Evolutionary conservation across 2,113 vertebrate genomes (phyloP), one percentile per base, ranked within the genome.

Genomic region (Corythornis vintsioides): DNA sequence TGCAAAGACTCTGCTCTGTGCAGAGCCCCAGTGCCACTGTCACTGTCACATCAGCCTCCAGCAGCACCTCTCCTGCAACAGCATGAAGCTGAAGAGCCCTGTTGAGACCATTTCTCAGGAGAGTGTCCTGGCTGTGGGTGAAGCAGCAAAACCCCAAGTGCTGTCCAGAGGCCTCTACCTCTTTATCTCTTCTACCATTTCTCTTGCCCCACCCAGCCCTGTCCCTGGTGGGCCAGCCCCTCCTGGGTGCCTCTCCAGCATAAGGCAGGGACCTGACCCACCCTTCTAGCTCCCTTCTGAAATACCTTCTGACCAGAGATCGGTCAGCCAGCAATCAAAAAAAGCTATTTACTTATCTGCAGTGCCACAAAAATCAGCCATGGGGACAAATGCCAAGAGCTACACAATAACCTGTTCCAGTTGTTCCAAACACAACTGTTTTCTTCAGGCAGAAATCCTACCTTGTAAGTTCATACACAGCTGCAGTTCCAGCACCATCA

Each of bases 111-210:
- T 9, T n/a, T 11, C 26, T 60, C 0, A 1, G n/a, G 42, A 31
- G 21, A n/a, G 28, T 12, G 3, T 11, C 22, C 53, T 5, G 42
- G 10, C n/a, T 5, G 6, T 0, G 0, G 33, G 9, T 12, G 48
- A 64, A 50, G 52, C 26, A 82, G 42, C 43, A 69, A 78, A 63
- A 42, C 3, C 2, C 3, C 47, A 17, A 28, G 24, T 6, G 5
- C 47, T 5, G 18, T 2, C 29, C 61, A 38, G 28, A 38, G 13
- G n/a, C 31, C n/a, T 63, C 47, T 48, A 21, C 35, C 47, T 13
- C 18, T 29, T 43, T 33, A 24, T 2, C 18, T 38, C 5, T 4
- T 5, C 45, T 2, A 9, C 28, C 25, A 13, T 2, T 26, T 2
- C 11, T 3, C 9, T 6, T 7, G 7, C 5, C 40, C 61, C 45